Evolutionary conservation across 2,888 invertebrate genomes (phyloP).

Genomic region (Meiosimyza platycephala): DNA sequence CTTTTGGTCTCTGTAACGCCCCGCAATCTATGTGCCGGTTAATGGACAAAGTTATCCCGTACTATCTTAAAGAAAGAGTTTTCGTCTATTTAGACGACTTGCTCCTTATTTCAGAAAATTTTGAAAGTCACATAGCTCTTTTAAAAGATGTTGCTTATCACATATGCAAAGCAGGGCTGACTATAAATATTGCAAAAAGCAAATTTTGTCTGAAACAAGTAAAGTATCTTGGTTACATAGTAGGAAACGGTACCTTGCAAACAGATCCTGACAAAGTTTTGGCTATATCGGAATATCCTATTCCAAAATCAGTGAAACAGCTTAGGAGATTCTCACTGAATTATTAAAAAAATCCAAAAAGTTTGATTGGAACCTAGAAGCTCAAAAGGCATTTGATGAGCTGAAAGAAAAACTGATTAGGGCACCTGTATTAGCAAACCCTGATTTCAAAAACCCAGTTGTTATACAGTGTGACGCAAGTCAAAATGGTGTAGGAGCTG

Average conservation of each 20-base stretch:
- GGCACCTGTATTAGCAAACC: conserved; percentile 26
- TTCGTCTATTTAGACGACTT: conserved; percentile 33
- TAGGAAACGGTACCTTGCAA: conserved; percentile 8
- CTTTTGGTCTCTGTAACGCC: too few relatives aligned
- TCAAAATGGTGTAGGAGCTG: neutral
- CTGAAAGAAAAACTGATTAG: neutral
- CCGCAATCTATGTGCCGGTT: too few relatives aligned
- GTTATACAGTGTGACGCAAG: conserved; percentile 42
- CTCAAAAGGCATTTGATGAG: conserved; percentile 8
- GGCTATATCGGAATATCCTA: neutral
- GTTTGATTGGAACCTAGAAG: conserved; percentile 11
- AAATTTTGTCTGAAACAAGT: conserved; percentile 11
- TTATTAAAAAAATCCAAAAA: neutral
- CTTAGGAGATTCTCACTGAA: conserved; percentile 6
- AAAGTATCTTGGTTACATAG: conserved; percentile 18
- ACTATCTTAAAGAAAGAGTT: too few relatives aligned
- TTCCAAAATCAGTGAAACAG: neutral
- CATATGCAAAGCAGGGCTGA: conserved; percentile 3
- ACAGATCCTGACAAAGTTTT: neutral
- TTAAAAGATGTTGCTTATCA: conserved; percentile 12
- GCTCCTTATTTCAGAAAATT: conserved; percentile 24
- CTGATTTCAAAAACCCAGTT: conserved; percentile 40
- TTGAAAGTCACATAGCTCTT: conserved; percentile 28
- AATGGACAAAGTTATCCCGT: too few relatives aligned
- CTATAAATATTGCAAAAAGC: conserved; percentile 14